A percentile compares a stretch with the other conserved stretches of the same genome.
Conservation (phyloP, 2,888 invertebrate species). For the Suillia variegata region DNA sequence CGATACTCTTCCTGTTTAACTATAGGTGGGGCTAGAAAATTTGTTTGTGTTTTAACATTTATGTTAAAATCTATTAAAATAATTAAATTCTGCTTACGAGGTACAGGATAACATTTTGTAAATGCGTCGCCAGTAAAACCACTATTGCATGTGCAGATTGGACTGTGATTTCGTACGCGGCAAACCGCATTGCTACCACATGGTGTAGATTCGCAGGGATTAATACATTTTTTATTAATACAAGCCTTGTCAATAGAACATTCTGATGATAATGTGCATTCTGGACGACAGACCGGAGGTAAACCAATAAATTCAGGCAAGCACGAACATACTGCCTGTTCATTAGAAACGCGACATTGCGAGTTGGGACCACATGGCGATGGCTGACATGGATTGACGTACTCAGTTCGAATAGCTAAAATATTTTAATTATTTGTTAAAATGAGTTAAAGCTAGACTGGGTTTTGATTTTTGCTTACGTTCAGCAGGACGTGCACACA, state of each 20-base stretch:
- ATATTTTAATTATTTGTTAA: slow-evolving; percentile 18
- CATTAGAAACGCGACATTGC: slow-evolving; percentile 72
- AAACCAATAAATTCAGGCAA: slow-evolving; percentile 73
- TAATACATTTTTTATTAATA: slow-evolving; percentile 74
- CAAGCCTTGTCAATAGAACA: slow-evolving; percentile 76
- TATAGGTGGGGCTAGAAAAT: slow-evolving; percentile 42
- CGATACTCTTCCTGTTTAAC: slow-evolving; percentile 46
- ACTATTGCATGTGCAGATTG: slow-evolving; percentile 74
- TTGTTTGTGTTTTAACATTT: background rate
- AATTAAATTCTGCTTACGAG: slow-evolving; percentile 53
- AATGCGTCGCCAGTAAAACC: slow-evolving; percentile 80
- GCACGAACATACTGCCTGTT: slow-evolving; percentile 78
- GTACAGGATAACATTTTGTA: slow-evolving; percentile 65
- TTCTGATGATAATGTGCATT: slow-evolving; percentile 79
- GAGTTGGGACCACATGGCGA: slow-evolving; percentile 80
- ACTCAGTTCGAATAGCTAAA: slow-evolving; percentile 52
- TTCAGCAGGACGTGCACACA: slow-evolving; percentile 64
- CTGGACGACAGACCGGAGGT: slow-evolving; percentile 78
- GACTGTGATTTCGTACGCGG: slow-evolving; percentile 77
- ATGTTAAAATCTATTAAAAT: too few relatives aligned
- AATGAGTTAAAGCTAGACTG: background rate
- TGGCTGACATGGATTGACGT: slow-evolving; percentile 69
- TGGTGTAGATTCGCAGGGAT: slow-evolving; percentile 74
- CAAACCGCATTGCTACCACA: slow-evolving; percentile 74
- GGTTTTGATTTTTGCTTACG: too few relatives aligned